Percentiles rank a stretch among this genome's conserved stretches.
These are phyloP conservation scores for Lucifuga dentata DNA, from an alignment of 2,113 vertebrate species.

Conservation along the genomic window DNA sequence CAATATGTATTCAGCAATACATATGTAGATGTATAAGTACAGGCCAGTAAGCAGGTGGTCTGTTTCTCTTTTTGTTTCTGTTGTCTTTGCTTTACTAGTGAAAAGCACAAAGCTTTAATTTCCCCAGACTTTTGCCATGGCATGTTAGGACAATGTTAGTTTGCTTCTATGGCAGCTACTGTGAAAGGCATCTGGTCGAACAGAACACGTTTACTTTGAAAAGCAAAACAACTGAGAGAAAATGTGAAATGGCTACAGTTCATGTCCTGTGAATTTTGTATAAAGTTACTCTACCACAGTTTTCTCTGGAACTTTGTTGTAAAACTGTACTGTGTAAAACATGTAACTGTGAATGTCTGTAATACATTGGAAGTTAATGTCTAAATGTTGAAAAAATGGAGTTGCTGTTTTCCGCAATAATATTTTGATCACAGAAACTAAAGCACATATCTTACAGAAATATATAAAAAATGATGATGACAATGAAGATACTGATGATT, in stretches of 20 bases:
- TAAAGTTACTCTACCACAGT: conserved; percentile 83
- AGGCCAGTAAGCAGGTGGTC: conserved; percentile 74
- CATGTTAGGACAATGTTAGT: conserved; percentile 79
- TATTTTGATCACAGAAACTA: conserved; percentile 94
- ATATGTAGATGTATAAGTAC: conserved; percentile 76
- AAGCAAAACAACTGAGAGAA: conserved; percentile 80
- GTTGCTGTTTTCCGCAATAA: conserved; percentile 97
- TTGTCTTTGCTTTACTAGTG: conserved; percentile 77
- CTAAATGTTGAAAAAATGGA: conserved; percentile 89
- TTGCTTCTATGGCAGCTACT: conserved; percentile 84
- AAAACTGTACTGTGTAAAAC: conserved; percentile 91
- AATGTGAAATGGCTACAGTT: conserved; percentile 84
- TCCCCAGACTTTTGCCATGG: conserved; percentile 77
- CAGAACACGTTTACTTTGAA: conserved; percentile 78
- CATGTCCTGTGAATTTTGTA: conserved; percentile 87
- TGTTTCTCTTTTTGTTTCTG: conserved; percentile 72
- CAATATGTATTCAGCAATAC: conserved; percentile 83
- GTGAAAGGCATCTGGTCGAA: conserved; percentile 77
- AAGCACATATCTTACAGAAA: conserved; percentile 91
- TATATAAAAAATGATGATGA: conserved; percentile 86
- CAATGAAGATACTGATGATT: conserved; percentile 84
- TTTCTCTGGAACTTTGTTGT: conserved; percentile 87
- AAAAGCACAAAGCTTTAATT: conserved; percentile 82
- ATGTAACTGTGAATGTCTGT: conserved; percentile 94
- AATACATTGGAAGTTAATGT: conserved; percentile 91